phyloP scores from a whole-genome alignment of 2,888 invertebrate genomes.

The Cistogaster globosa region DNA sequence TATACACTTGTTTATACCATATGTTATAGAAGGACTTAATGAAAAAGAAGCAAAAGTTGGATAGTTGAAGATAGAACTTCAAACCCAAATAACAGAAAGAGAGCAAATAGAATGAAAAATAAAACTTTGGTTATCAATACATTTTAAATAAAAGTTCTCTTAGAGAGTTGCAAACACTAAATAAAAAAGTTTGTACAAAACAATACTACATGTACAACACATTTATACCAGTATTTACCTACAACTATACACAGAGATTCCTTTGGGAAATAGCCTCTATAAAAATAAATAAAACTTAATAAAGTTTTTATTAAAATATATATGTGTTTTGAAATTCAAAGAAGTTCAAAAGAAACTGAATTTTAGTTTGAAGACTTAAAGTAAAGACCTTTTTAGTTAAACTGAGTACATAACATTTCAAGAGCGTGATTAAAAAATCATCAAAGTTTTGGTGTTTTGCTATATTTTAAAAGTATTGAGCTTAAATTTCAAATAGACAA shows the following conservation, averaged over 20 bases:
- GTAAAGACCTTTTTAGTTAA: too few relatives aligned
- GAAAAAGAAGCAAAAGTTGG: not conserved
- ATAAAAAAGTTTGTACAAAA: not conserved
- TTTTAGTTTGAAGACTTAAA: too few relatives aligned
- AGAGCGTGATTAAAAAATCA: too few relatives aligned
- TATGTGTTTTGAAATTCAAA: not conserved
- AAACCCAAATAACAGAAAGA: conserved; percentile 43
- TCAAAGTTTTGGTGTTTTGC: too few relatives aligned
- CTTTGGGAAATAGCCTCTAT: not conserved
- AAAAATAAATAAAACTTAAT: conserved; percentile 17
- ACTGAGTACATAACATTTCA: too few relatives aligned
- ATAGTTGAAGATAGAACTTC: conserved; percentile 28
- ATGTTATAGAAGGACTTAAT: not conserved
- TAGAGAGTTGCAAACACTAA: not conserved
- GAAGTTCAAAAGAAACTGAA: too few relatives aligned
- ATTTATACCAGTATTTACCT: too few relatives aligned
- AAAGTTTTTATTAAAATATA: not conserved
- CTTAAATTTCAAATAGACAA: too few relatives aligned
- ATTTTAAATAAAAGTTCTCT: conserved; percentile 3
- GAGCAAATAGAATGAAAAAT: not conserved
- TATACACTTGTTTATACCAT: too few relatives aligned
- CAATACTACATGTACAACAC: not conserved
- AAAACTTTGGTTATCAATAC: conserved; percentile 48
- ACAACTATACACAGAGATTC: too few relatives aligned
- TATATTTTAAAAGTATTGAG: too few relatives aligned